Conservation (phyloP, 2,113 vertebrate genomes). For the Cynocephalus volans region DNA sequence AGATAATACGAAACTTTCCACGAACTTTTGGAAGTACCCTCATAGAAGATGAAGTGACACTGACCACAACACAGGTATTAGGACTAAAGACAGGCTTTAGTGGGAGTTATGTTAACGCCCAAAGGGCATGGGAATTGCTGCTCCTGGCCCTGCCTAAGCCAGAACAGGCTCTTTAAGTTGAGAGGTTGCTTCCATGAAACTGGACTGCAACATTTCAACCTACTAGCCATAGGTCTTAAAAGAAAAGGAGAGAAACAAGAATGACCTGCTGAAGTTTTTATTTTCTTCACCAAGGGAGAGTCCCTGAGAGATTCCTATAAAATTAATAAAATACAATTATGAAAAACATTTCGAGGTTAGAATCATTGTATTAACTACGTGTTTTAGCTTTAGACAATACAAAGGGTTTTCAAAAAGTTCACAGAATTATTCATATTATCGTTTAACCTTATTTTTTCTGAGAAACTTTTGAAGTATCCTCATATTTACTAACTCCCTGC, state of each 20-base stretch:
- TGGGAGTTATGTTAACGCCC: not conserved
- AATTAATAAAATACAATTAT: not conserved
- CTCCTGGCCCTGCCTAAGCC: not conserved
- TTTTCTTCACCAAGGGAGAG: not conserved
- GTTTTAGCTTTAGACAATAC: slow-evolving; percentile 1
- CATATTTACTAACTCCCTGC: not conserved
- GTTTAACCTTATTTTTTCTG: too few relatives aligned
- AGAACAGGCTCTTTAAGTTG: not conserved
- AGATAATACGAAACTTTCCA: too few relatives aligned
- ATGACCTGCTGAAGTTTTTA: not conserved
- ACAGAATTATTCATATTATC: too few relatives aligned
- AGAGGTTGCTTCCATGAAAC: not conserved
- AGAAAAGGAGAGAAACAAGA: slow-evolving; percentile 52
- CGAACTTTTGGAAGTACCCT: too few relatives aligned
- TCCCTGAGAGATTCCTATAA: not conserved
- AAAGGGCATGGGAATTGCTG: not conserved
- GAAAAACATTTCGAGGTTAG: not conserved
- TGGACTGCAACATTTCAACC: not conserved
- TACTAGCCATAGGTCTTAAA: not conserved
- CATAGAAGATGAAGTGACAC: not conserved
- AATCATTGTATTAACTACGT: not conserved
- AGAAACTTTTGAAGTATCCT: too few relatives aligned
- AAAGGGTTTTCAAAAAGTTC: too few relatives aligned
- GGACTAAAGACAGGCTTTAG: not conserved
- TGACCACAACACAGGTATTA: not conserved